These are phyloP conservation scores for Panagrolaimus sp. DNA, from an alignment of 1,140 invertebrate species.

Conservation along the genomic window DNA sequence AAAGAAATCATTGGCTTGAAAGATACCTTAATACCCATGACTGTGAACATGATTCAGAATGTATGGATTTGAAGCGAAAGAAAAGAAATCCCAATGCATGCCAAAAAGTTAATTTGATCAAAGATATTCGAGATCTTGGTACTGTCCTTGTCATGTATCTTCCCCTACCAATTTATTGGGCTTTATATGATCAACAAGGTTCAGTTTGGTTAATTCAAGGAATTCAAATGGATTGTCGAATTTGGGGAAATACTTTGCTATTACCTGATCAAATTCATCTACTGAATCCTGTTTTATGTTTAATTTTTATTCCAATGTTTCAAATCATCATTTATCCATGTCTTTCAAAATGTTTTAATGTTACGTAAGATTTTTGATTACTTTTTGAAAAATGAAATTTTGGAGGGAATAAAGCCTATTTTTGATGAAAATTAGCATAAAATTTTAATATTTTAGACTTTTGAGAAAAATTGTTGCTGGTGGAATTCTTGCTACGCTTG, in stretches of 20 bases:
- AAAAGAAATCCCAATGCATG: conserved; percentile 33
- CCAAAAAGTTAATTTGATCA: no score
- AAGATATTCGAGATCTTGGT: no score
- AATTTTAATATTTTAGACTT: conserved; percentile 61
- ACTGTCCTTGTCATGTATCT: no score
- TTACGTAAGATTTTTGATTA: conserved; percentile 33
- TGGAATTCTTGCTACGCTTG: conserved; percentile 73
- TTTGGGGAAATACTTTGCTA: conserved; percentile 60
- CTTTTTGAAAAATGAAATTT: no score
- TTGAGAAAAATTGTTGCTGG: conserved; percentile 75
- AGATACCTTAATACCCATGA: conserved; percentile 66
- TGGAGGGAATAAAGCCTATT: no score
- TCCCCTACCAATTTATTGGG: conserved; percentile 60
- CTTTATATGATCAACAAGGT: conserved; percentile 66
- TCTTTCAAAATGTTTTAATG: conserved; percentile 36
- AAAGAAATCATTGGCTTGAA: conserved; percentile 73
- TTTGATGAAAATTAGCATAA: background rate
- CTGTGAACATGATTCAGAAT: conserved; percentile 66
- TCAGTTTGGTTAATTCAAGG: conserved; percentile 48
- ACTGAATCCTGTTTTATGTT: conserved; percentile 54
- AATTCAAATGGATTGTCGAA: conserved; percentile 49
- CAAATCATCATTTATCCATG: conserved; percentile 50
- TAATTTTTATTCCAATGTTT: conserved; percentile 54
- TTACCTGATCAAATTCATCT: conserved; percentile 83
- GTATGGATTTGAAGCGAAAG: conserved; percentile 24